Conservation (phyloP, 2,797 vertebrate species). For the Champsocephalus esox region DNA sequence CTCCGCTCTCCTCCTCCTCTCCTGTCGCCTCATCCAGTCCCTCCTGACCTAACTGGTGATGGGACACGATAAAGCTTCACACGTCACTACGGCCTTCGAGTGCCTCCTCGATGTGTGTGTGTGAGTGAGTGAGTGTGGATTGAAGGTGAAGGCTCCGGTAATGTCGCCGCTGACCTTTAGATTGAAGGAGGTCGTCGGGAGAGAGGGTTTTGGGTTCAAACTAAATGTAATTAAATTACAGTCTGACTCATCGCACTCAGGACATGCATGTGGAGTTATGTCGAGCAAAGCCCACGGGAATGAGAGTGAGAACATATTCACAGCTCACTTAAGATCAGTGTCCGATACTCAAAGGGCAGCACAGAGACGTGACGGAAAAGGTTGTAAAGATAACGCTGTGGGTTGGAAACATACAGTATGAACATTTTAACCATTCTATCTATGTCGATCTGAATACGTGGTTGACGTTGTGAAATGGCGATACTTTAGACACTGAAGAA, state of each 20-base stretch:
- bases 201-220: background rate
- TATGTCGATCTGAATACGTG: too few relatives aligned
- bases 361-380: too few relatives aligned
- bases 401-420: too few relatives aligned
- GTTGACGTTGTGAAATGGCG: too few relatives aligned
- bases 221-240: background rate
- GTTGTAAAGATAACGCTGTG: too few relatives aligned
- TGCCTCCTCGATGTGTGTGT: background rate
- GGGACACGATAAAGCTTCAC: conserved; percentile 31
- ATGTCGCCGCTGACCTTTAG: background rate
- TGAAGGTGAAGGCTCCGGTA: conserved; percentile 45
- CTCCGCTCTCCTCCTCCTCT: conserved; percentile 7
- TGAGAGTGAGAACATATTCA: background rate
- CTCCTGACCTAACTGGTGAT: conserved; percentile 19
- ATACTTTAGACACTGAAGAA: too few relatives aligned
- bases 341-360: background rate
- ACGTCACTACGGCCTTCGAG: conserved; percentile 19
- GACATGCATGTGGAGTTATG: background rate
- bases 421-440: too few relatives aligned
- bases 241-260: background rate
- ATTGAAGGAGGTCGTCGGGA: background rate
- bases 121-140: conserved; percentile 15
- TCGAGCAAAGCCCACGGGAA: background rate
- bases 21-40: background rate
- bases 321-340: background rate